Conservation (phyloP, 2,797 vertebrate genomes). For the Phoebastria nigripes region DNA sequence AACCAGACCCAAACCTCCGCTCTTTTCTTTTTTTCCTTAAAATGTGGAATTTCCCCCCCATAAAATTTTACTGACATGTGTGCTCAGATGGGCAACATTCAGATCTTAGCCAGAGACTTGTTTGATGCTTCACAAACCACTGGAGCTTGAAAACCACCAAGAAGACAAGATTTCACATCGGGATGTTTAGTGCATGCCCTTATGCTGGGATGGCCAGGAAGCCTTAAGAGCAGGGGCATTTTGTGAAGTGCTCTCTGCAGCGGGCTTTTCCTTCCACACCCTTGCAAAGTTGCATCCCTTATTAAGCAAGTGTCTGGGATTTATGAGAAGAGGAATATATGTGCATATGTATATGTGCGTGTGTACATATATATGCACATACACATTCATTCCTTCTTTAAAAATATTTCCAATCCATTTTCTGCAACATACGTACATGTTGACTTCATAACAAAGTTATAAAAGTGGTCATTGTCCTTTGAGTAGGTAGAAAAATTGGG, state of each 20-base stretch:
- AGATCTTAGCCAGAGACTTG: not conserved
- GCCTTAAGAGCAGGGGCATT: not conserved
- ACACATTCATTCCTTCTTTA: not conserved
- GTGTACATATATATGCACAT: not conserved
- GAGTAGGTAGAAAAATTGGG: not conserved
- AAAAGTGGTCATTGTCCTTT: not conserved
- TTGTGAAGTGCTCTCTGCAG: not conserved
- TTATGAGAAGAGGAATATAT: not conserved
- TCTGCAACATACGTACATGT: fast-evolving
- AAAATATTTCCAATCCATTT: not conserved
- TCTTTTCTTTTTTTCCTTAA: not conserved
- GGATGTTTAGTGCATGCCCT: not conserved
- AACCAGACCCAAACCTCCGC: slow-evolving; percentile 13
- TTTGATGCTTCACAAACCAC: not conserved
- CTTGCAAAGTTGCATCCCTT: not conserved
- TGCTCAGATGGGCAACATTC: not conserved
- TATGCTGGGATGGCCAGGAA: not conserved
- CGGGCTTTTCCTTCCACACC: not conserved
- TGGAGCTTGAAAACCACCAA: not conserved
- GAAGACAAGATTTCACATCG: not conserved
- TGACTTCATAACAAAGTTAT: not conserved
- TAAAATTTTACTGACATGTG: not conserved
- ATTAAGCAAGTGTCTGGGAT: not conserved
- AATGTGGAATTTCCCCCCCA: not conserved
- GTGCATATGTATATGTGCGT: fast-evolving